A percentile compares a stretch with the other conserved stretches of the same genome.
Evolutionary conservation across 1,140 invertebrate species (phyloP).

Genomic region (Elysia chlorotica): DNA sequence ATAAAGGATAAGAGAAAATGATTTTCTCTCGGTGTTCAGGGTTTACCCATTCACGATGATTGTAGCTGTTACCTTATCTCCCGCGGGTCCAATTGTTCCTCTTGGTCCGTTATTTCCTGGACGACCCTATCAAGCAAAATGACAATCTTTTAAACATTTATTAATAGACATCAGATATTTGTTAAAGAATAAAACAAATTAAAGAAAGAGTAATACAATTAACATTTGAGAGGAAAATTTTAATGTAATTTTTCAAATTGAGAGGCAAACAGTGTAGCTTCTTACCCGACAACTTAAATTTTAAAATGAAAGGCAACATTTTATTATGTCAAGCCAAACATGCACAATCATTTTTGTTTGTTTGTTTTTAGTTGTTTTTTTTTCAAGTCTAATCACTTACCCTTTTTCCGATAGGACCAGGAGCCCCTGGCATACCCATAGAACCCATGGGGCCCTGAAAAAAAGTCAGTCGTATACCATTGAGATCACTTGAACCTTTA

Average conservation of each 20-base stretch:
- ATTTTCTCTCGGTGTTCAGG: not conserved
- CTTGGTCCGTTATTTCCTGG: constrained; percentile 78
- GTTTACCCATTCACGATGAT: not conserved
- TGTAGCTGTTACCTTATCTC: constrained; percentile 59
- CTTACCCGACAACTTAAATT: too few species aligned
- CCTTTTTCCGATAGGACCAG: constrained; percentile 42
- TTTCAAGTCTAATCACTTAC: constrained; percentile 31
- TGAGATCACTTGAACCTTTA: too few species aligned
- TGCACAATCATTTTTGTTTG: constrained; percentile 10
- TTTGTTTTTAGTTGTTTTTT: not conserved
- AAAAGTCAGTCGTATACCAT: too few species aligned
- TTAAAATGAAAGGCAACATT: too few species aligned
- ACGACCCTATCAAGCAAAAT: constrained; percentile 70
- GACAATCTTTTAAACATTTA: too few species aligned
- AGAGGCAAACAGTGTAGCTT: too few species aligned
- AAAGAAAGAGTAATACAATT: too few species aligned
- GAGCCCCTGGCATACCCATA: constrained; percentile 39
- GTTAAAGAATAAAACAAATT: too few species aligned
- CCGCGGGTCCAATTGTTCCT: constrained; percentile 72
- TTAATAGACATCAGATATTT: too few species aligned
- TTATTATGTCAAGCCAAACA: too few species aligned
- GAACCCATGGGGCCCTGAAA: constrained; percentile 42
- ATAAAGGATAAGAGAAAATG: not conserved
- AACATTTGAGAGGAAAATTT: too few species aligned
- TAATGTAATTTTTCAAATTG: too few species aligned